A percentile compares a stretch with the other conserved stretches of the same genome.
Conservation (phyloP, 2,113 vertebrate genomes). For the Xiphophorus couchianus region DNA sequence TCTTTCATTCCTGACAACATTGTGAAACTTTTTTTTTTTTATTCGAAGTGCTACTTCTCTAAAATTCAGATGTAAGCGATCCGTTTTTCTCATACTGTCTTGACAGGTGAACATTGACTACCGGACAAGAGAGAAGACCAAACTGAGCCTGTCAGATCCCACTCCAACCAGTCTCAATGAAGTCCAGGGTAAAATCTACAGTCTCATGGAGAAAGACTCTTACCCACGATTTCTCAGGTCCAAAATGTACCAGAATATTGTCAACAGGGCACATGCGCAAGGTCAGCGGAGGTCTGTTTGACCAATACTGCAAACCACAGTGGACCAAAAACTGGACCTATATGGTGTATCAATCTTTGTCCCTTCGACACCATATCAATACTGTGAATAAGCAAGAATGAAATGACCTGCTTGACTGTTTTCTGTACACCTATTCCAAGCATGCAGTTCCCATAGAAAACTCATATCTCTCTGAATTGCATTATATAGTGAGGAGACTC, state of each 20-base stretch:
- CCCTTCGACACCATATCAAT: conserved; percentile 49
- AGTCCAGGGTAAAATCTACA: conserved; percentile 91
- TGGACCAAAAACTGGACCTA: conserved; percentile 37
- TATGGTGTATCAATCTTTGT: conserved; percentile 37
- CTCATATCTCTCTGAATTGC: conserved; percentile 10
- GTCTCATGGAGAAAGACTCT: conserved; percentile 99
- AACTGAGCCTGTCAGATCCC: conserved; percentile 89
- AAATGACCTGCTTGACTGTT: conserved; percentile 42
- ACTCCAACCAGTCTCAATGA: conserved; percentile 89
- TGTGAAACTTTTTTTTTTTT: neutral
- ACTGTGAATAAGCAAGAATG: conserved; percentile 64
- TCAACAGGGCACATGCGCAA: conserved; percentile 84
- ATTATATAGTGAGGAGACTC: conserved; percentile 18
- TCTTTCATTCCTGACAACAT: neutral
- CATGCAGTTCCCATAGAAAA: conserved; percentile 51
- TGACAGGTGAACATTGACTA: conserved; percentile 94
- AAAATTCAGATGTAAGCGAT: neutral
- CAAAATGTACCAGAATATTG: conserved; percentile 94
- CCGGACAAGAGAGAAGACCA: conserved; percentile 91
- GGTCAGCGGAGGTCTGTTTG: conserved; percentile 90
- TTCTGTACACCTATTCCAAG: conserved; percentile 54
- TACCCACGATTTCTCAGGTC: conserved; percentile 96
- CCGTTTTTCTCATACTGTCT: conserved; percentile 35
- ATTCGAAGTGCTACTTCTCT: neutral
- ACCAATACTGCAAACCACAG: conserved; percentile 12